Percentiles rank a stretch among this genome's conserved stretches.
These are phyloP conservation scores for Leptobrachium ailaonicum DNA, from an alignment of 2,113 vertebrate species.

Conservation along the genomic window DNA sequence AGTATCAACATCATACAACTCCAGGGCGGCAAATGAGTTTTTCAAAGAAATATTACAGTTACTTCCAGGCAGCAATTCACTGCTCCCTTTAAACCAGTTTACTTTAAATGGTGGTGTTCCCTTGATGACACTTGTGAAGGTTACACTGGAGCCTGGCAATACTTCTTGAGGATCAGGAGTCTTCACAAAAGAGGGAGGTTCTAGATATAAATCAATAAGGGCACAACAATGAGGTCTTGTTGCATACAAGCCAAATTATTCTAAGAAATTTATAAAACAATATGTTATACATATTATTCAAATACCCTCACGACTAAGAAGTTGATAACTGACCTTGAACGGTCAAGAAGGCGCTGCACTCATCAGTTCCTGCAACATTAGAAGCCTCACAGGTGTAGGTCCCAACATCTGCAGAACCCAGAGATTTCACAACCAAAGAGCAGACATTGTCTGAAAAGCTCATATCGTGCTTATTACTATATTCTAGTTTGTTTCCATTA, in stretches of 20 bases:
- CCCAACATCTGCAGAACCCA: constrained; percentile 83
- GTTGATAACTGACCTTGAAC: constrained; percentile 91
- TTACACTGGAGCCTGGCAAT: constrained; percentile 80
- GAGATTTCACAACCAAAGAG: constrained; percentile 76
- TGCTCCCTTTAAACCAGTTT: constrained; percentile 91
- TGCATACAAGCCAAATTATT: background rate
- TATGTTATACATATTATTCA: background rate
- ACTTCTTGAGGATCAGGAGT: constrained; percentile 87
- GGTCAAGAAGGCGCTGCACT: constrained; percentile 79
- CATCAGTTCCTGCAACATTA: constrained; percentile 85
- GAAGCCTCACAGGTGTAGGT: constrained; percentile 83
- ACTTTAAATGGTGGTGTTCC: constrained; percentile 90
- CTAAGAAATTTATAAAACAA: background rate
- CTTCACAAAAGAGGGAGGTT: constrained; percentile 92
- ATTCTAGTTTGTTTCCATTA: constrained; percentile 81
- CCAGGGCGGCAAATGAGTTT: constrained; percentile 77
- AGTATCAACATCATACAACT: constrained; percentile 77
- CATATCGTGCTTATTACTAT: constrained; percentile 84
- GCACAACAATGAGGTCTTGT: background rate
- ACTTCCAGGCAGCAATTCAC: constrained; percentile 78
- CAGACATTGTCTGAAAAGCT: constrained; percentile 86
- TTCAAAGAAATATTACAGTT: constrained; percentile 78
- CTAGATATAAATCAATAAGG: constrained; percentile 64
- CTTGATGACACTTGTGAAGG: constrained; percentile 82
- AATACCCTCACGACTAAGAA: background rate